These are phyloP conservation scores for Tortricodes alternella DNA, from an alignment of 2,888 invertebrate species.

Conservation along the genomic window DNA sequence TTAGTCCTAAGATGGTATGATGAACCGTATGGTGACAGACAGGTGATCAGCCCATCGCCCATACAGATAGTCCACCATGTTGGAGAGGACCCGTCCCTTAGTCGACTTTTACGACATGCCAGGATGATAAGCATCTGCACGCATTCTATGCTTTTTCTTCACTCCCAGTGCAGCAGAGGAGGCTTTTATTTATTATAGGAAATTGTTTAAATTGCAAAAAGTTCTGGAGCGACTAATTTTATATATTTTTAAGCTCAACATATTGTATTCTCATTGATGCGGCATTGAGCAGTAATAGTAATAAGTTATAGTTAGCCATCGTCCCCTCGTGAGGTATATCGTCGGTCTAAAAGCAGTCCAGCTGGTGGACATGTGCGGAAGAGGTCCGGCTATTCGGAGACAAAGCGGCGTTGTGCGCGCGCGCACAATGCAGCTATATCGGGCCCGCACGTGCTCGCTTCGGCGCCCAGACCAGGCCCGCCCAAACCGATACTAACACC, in stretches of 20 bases:
- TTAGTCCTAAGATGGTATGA: no score
- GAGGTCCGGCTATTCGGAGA: constrained; percentile 50
- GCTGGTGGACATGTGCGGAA: constrained; percentile 31
- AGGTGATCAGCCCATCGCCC: no score
- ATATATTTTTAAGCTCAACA: neutral
- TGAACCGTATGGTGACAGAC: no score
- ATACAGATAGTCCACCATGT: no score
- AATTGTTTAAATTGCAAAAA: neutral
- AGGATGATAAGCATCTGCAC: no score
- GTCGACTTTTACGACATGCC: no score
- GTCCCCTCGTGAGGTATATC: neutral
- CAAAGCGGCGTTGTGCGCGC: constrained; percentile 53
- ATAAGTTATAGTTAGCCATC: no score
- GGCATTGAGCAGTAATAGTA: neutral
- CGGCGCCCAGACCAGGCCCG: constrained; percentile 59
- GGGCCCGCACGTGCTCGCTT: constrained; percentile 45
- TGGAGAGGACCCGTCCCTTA: no score
- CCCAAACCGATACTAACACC: constrained; percentile 42
- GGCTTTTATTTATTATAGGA: no score
- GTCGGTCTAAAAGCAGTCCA: constrained; percentile 18
- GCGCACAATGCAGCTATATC: constrained; percentile 41
- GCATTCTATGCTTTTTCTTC: no score
- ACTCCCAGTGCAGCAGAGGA: no score
- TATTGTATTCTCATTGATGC: neutral
- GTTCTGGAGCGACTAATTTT: neutral